phyloP scores from a whole-genome alignment of 1,140 invertebrate genomes.

The Acromyrmex heyeri region DNA sequence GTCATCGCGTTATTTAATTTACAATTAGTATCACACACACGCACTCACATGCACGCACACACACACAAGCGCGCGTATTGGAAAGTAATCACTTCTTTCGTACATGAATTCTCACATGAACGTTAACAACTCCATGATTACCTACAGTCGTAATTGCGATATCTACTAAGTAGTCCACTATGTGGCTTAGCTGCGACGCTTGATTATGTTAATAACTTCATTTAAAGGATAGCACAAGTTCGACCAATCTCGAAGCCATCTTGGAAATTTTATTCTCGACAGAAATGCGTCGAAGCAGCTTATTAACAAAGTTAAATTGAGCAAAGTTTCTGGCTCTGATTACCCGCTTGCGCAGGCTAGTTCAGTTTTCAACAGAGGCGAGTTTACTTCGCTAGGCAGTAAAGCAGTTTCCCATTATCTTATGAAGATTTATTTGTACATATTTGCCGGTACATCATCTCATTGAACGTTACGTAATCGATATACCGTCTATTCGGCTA shows the following conservation, averaged over 20 bases:
- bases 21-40: not conserved
- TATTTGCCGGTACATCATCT: conserved; percentile 34
- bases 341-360: conserved; percentile 49
- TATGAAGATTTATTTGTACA: conserved; percentile 59
- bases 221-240: conserved; percentile 57
- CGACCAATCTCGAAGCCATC: conserved; percentile 44
- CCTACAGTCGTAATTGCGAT: conserved; percentile 34
- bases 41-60: not conserved
- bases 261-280: conserved; percentile 61
- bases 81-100: conserved; percentile 7
- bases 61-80: not conserved
- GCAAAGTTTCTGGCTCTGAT: conserved; percentile 72
- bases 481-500: not conserved
- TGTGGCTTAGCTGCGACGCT: conserved; percentile 21
- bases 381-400: conserved; percentile 43
- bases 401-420: conserved; percentile 61
- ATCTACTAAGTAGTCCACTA: not conserved
- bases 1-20: not conserved
- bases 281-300: conserved; percentile 67
- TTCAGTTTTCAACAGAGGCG: conserved; percentile 53
- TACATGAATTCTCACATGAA: not conserved
- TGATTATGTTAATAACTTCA: conserved; percentile 64
- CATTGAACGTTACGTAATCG: conserved; percentile 19
- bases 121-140: conserved; percentile 31
- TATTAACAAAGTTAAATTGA: conserved; percentile 77